Conservation (phyloP, 1,140 invertebrate genomes). For the Euura saliciscinereae region DNA sequence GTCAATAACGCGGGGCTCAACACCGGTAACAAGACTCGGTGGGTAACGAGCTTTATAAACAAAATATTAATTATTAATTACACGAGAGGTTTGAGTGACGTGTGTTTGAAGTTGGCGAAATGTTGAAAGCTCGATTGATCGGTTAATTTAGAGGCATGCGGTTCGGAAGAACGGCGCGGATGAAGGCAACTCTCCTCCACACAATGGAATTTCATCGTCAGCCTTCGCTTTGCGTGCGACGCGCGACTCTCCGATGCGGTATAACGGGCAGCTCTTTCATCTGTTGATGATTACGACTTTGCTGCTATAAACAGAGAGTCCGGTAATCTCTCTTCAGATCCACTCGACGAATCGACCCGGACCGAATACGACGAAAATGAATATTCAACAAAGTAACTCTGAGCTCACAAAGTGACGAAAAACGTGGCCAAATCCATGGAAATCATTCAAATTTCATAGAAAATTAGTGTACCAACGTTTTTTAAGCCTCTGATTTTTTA, state of each 20-base stretch:
- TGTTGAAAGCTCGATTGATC: constrained; percentile 51
- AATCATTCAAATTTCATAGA: no score
- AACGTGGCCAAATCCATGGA: no score
- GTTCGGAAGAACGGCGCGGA: constrained; percentile 26
- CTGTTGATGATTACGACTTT: constrained; percentile 56
- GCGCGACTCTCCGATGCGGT: constrained; percentile 37
- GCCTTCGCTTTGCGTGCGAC: constrained; percentile 19
- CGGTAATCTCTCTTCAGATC: constrained; percentile 18
- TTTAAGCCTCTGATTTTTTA: no score
- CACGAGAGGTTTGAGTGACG: constrained; percentile 44
- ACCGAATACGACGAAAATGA: no score
- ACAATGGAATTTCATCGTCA: constrained; percentile 12
- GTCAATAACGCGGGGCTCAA: constrained; percentile 27
- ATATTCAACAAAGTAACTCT: no score
- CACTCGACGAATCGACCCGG: no score
- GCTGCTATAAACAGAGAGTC: constrained; percentile 24
- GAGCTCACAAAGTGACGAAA: no score
- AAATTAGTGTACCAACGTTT: no score
- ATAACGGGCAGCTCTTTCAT: constrained; percentile 60
- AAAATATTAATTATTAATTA: constrained; percentile 51
- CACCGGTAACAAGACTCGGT: background rate
- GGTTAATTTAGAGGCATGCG: constrained; percentile 57
- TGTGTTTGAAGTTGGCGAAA: constrained; percentile 51
- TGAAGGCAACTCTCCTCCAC: background rate
- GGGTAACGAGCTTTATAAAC: background rate